phyloP scores from a whole-genome alignment of 2,888 invertebrate species.

The Cylloceria caligata region DNA sequence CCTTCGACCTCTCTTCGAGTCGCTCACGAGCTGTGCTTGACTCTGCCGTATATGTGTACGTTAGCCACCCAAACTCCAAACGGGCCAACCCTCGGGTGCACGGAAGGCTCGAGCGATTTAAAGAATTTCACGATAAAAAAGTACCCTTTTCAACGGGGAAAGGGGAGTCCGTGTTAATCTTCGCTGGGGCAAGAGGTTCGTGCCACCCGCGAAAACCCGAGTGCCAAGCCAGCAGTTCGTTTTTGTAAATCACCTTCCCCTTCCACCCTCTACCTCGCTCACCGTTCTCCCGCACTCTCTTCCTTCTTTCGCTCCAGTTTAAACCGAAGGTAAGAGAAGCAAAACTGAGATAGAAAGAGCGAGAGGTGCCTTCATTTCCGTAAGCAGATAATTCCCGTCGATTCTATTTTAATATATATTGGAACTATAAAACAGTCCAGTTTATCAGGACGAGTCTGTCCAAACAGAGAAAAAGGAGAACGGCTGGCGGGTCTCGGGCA shows the following conservation, averaged over 20 bases:
- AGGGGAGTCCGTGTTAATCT: slow-evolving; percentile 46
- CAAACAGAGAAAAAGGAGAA: slow-evolving; percentile 46
- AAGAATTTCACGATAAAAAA: slow-evolving; percentile 43
- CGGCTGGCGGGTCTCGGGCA: slow-evolving; percentile 27
- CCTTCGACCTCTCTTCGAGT: slow-evolving; percentile 11
- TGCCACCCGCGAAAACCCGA: slow-evolving; percentile 36
- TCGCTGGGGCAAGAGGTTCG: slow-evolving; percentile 13
- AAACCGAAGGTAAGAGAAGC: slow-evolving; percentile 1
- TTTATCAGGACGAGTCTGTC: slow-evolving; percentile 43
- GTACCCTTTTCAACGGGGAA: slow-evolving; percentile 39
- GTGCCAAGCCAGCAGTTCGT: slow-evolving; percentile 54
- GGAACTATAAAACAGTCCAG: slow-evolving; percentile 31
- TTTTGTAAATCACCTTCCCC: slow-evolving; percentile 65
- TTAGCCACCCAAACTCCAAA: no score
- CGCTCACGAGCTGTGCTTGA: background rate
- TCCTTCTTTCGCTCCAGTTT: background rate
- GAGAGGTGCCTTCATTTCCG: slow-evolving; percentile 14
- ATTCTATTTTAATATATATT: slow-evolving; percentile 37
- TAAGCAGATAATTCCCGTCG: slow-evolving; percentile 2
- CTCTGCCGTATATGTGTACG: background rate
- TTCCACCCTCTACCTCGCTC: slow-evolving; percentile 40
- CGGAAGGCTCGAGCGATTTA: slow-evolving; percentile 24
- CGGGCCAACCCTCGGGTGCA: background rate
- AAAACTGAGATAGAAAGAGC: background rate
- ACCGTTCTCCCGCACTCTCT: background rate